These are phyloP conservation scores for Cyprinodon diabolis DNA, from an alignment of 2,797 vertebrate genomes.

Conservation along the genomic window DNA sequence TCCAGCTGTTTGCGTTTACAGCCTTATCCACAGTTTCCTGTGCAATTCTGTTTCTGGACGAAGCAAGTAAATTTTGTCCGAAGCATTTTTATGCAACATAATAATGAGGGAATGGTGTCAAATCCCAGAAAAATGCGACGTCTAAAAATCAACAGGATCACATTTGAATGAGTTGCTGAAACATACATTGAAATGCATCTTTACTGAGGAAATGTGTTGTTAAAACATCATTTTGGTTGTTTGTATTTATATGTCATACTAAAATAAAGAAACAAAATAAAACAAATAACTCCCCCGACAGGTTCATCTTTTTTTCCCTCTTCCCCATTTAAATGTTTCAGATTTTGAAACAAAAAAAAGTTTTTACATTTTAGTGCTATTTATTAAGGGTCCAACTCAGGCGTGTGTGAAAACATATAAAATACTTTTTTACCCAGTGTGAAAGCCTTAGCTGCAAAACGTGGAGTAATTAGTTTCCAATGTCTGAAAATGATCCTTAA, in stretches of 20 bases:
- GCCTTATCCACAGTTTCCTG: slow-evolving; percentile 8
- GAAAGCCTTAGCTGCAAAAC: no score
- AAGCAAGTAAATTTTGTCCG: neutral
- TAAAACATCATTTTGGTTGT: neutral
- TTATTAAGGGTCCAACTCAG: no score
- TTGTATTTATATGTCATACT: neutral
- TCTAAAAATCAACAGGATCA: neutral
- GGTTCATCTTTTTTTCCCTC: no score
- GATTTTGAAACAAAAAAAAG: no score
- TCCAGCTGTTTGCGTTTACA: slow-evolving; percentile 5
- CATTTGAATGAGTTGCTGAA: neutral
- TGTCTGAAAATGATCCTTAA: no score
- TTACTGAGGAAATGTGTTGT: neutral
- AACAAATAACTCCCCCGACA: no score
- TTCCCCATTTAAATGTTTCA: no score
- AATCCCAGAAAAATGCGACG: neutral
- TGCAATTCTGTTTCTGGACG: neutral
- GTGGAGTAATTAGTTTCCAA: no score
- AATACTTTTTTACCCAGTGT: no score
- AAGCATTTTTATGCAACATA: neutral
- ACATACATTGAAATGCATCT: neutral
- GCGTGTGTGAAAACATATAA: no score
- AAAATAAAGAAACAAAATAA: neutral
- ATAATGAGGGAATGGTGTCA: neutral
- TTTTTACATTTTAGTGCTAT: no score